Conservation (phyloP, 2,888 invertebrate species). For the Euclidia mi region DNA sequence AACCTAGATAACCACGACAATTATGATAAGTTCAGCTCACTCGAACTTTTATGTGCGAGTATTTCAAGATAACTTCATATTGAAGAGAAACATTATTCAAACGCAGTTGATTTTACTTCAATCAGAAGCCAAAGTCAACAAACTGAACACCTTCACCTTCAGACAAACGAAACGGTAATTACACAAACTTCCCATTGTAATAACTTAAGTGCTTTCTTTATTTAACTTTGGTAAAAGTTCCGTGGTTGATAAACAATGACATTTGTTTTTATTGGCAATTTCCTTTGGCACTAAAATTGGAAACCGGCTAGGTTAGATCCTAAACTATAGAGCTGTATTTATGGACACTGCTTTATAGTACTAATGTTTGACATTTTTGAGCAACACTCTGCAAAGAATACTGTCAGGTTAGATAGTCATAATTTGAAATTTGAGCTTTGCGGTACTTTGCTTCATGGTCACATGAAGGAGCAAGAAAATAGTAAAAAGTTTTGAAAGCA, state of each 20-base stretch:
- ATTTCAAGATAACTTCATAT: no score
- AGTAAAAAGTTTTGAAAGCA: no score
- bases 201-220: constrained; percentile 33
- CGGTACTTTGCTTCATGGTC: no score
- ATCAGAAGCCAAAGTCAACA: constrained; percentile 11
- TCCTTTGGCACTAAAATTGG: constrained; percentile 19
- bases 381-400: no score
- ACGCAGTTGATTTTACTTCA: not conserved
- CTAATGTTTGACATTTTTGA: no score
- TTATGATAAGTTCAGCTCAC: no score
- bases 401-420: no score
- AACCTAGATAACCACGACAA: no score
- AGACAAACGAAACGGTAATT: constrained; percentile 17
- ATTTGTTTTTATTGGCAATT: constrained; percentile 28
- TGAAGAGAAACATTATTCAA: not conserved
- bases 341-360: no score
- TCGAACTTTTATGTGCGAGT: no score
- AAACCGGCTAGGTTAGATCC: constrained; percentile 5
- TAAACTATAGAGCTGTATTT: not conserved
- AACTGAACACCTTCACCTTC: constrained; percentile 19
- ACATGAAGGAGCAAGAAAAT: no score
- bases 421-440: no score
- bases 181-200: constrained; percentile 23
- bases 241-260: constrained; percentile 29
- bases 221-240: constrained; percentile 26